Conservation (phyloP, 2,113 vertebrate genomes). For the Erinaceus europaeus region DNA sequence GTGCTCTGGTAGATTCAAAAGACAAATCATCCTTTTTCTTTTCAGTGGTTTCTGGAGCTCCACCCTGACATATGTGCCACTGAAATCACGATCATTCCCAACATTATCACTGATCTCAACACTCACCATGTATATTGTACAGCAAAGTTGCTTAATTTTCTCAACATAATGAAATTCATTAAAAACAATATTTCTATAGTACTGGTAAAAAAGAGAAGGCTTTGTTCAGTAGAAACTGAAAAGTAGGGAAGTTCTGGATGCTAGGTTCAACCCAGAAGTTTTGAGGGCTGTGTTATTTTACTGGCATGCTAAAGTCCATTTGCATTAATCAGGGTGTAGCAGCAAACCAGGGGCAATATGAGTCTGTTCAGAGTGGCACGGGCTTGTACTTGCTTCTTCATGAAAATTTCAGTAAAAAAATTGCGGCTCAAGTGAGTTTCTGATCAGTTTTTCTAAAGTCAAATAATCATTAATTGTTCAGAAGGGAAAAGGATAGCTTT, state of each 20-base stretch:
- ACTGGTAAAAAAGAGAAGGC: neutral
- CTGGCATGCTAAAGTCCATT: neutral
- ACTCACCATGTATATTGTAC: neutral
- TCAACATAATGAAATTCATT: neutral
- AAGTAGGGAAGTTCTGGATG: neutral
- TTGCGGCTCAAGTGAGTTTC: neutral
- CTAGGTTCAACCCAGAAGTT: neutral
- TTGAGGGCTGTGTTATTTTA: neutral
- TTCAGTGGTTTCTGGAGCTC: neutral
- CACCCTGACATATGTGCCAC: neutral
- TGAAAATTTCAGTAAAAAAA: neutral
- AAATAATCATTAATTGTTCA: neutral
- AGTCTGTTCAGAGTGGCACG: neutral
- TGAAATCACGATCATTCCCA: neutral
- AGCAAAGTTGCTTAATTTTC: neutral
- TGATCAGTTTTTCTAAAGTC: neutral
- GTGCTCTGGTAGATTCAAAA: neutral
- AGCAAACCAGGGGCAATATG: neutral
- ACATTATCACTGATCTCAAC: neutral
- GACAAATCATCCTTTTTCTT: neutral
- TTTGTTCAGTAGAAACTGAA: neutral
- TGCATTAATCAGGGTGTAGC: neutral
- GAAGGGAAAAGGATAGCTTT: neutral
- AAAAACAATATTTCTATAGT: neutral
- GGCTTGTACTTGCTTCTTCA: neutral